Base-by-base conservation (phyloP, 1,140 invertebrate species). In the Tetramorium parvispinum region DNA sequence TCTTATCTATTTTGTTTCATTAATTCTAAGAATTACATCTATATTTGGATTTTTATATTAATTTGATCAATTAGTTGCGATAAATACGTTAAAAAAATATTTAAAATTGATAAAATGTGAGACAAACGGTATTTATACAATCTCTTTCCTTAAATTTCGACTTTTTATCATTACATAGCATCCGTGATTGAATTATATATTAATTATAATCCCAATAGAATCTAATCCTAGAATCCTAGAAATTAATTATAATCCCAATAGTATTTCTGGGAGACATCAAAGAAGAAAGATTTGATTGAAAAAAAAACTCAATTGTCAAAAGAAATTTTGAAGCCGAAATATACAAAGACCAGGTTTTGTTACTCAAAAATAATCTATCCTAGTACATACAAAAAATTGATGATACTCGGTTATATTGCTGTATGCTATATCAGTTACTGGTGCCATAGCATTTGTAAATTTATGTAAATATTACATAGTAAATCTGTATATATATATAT, bases 381-480 rank as follows among this genome's bases (percentile, higher is more conserved):
- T 13, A 65, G 40, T 21, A 40, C 55, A 11, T n/a, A 24, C 3
- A 65, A 70, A 5, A 49, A 49, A 66, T 82, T 27, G 21, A n/a
- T 70, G 13, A 55, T 71, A 61, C 6, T 37, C 49, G 40, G 6
- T 37, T 70, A 37, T 77, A 49, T 70, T 40, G 76, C 75, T 82
- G 13, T 57, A 24, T 24, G 3, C 3, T 55, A n/a, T 13, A 75
- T 76, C 71, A 63, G 63, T 0, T 57, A 21, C 77, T 53, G 76
- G 68, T 86, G 57, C 66, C 40, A 71, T 86, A 63, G 32, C 13
- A 55, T 55, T 66, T 91, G 90, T 91, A 90, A 85, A 91, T 85
- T 88, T 57, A 24, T 91, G 90, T 91, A 88, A 85, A 91, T 91
- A 91, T 85, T 89, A 79, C 87, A 57, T 57, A 11, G 10, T 24